phyloP scores from a whole-genome alignment of 2,888 invertebrate species.

The Acanthosepion lycidas region DNA sequence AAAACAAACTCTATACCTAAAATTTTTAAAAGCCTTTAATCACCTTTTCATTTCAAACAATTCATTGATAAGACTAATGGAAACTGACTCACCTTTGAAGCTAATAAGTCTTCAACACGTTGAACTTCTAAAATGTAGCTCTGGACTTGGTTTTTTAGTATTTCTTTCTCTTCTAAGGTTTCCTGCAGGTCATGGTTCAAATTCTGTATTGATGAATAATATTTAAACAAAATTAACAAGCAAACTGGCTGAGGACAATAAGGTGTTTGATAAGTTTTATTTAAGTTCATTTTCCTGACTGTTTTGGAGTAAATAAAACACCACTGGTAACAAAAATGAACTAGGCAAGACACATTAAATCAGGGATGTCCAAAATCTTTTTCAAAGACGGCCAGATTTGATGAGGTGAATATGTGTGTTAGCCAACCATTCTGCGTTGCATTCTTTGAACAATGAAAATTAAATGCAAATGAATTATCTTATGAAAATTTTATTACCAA shows the following conservation, averaged over 20 bases:
- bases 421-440: too few species aligned
- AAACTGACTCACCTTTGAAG: slow-evolving; percentile 66
- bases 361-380: too few species aligned
- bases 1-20: too few species aligned
- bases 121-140: slow-evolving; percentile 75
- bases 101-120: slow-evolving; percentile 71
- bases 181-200: slow-evolving; percentile 70
- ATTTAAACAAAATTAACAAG: neutral
- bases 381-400: too few species aligned
- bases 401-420: too few species aligned
- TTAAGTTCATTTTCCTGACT: too few species aligned
- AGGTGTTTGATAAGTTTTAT: neutral
- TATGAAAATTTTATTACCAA: too few species aligned
- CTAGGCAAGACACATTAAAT: too few species aligned
- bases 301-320: too few species aligned
- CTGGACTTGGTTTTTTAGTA: slow-evolving; percentile 72
- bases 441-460: too few species aligned
- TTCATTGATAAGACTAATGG: neutral
- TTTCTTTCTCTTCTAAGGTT: slow-evolving; percentile 70
- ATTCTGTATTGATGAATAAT: slow-evolving; percentile 56
- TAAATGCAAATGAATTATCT: too few species aligned
- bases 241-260: neutral
- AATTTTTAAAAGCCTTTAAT: neutral
- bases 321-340: too few species aligned
- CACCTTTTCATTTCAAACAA: neutral